These are phyloP conservation scores for Leptogaster cylindrica DNA, from an alignment of 2,888 invertebrate species.

Conservation along the genomic window DNA sequence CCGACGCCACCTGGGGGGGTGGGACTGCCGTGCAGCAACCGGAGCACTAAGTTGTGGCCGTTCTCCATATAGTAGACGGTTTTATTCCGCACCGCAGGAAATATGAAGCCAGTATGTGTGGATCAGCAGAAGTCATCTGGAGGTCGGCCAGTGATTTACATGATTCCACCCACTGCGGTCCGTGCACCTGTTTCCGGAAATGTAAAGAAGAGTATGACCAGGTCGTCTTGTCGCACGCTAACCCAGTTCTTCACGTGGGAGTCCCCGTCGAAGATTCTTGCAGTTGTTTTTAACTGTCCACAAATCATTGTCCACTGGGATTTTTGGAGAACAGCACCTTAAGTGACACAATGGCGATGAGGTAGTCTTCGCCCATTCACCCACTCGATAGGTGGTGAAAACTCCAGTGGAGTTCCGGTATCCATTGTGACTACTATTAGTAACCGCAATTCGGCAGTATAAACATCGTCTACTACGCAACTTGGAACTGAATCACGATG, in stretches of 20 bases:
- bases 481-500: neutral
- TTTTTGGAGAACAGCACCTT: neutral
- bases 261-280: neutral
- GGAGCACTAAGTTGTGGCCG: too few species aligned
- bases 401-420: too few species aligned
- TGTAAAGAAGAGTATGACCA: too few species aligned
- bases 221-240: neutral
- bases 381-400: neutral
- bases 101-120: neutral
- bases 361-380: neutral
- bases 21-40: neutral
- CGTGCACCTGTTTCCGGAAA: neutral
- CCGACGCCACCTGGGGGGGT: neutral
- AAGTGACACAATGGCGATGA: neutral
- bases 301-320: too few species aligned
- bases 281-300: too few species aligned
- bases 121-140: neutral
- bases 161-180: neutral
- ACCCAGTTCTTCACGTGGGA: neutral
- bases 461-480: neutral
- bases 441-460: constrained; percentile 23
- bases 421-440: constrained; percentile 16
- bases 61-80: neutral
- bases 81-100: neutral
- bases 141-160: constrained; percentile 1